phyloP scores from a whole-genome alignment of 2,113 vertebrate genomes.

The Sinocyclocheilus anshuiensis region DNA sequence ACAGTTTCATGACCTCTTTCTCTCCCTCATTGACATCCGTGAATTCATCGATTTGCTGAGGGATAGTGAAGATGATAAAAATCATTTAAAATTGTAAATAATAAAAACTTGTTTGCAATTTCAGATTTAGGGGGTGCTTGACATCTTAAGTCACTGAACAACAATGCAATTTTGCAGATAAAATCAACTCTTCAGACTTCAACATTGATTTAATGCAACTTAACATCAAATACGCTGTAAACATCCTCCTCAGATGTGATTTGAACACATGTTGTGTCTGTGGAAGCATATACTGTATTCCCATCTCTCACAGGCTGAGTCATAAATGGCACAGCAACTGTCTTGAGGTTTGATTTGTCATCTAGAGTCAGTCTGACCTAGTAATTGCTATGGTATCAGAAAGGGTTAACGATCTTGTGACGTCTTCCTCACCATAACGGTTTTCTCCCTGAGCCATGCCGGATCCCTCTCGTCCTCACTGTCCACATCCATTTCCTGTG shows the following conservation, averaged over 20 bases:
- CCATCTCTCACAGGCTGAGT: neutral
- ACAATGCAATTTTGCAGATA: neutral
- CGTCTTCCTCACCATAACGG: slow-evolving; percentile 81
- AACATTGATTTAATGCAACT: neutral
- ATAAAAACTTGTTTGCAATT: neutral
- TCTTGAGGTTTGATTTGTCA: neutral
- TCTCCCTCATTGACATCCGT: slow-evolving; percentile 98
- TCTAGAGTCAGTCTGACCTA: neutral
- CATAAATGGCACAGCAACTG: neutral
- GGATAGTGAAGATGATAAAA: neutral
- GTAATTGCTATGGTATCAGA: neutral
- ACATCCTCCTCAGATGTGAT: neutral
- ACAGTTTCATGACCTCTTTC: slow-evolving; percentile 98
- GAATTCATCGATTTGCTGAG: slow-evolving; percentile 98
- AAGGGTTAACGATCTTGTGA: neutral
- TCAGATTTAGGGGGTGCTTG: neutral
- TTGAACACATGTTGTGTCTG: neutral
- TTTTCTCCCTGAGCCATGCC: slow-evolving; percentile 89
- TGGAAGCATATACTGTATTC: too few species aligned
- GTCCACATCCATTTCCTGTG: slow-evolving; percentile 90
- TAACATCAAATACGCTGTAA: neutral
- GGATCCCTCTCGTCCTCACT: slow-evolving; percentile 89
- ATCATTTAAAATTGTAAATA: neutral
- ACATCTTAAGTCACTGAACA: too few species aligned
- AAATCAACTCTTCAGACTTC: neutral